These are phyloP conservation scores for Spisula solida DNA, from an alignment of 2,888 invertebrate genomes.

Conservation along the genomic window DNA sequence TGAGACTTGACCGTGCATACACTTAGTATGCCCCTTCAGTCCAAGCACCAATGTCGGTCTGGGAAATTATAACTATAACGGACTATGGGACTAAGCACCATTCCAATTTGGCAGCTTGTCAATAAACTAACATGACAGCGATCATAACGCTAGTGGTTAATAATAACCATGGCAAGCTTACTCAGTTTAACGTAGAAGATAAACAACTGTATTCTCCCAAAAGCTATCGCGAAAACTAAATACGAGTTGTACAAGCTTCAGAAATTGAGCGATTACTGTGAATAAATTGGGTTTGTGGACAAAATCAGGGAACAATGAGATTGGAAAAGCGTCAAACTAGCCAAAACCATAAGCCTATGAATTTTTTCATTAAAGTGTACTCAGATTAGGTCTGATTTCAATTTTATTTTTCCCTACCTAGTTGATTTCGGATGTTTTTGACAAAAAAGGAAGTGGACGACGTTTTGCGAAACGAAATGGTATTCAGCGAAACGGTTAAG, in stretches of 20 bases:
- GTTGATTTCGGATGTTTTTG: slow-evolving; percentile 41
- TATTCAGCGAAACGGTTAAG: slow-evolving; percentile 60
- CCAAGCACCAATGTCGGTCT: too few relatives aligned
- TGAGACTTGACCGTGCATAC: too few relatives aligned
- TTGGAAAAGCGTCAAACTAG: neutral
- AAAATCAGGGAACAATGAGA: neutral
- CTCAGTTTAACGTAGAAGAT: too few relatives aligned
- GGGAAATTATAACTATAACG: too few relatives aligned
- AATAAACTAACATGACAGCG: too few relatives aligned
- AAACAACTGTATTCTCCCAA: too few relatives aligned
- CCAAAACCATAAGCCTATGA: neutral
- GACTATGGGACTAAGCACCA: too few relatives aligned
- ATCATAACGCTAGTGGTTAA: too few relatives aligned
- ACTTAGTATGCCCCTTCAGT: too few relatives aligned
- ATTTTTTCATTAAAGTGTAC: too few relatives aligned
- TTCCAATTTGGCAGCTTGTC: too few relatives aligned
- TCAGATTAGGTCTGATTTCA: slow-evolving; percentile 26
- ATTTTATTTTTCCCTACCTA: slow-evolving; percentile 23
- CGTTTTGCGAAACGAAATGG: neutral
- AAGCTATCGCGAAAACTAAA: neutral
- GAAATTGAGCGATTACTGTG: neutral
- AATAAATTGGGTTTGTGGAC: neutral
- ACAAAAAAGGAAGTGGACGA: slow-evolving; percentile 57
- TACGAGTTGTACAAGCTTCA: neutral
- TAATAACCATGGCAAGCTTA: too few relatives aligned